phyloP scores from a whole-genome alignment of 2,888 invertebrate genomes.

The Heteromyza rotundicornis region DNA sequence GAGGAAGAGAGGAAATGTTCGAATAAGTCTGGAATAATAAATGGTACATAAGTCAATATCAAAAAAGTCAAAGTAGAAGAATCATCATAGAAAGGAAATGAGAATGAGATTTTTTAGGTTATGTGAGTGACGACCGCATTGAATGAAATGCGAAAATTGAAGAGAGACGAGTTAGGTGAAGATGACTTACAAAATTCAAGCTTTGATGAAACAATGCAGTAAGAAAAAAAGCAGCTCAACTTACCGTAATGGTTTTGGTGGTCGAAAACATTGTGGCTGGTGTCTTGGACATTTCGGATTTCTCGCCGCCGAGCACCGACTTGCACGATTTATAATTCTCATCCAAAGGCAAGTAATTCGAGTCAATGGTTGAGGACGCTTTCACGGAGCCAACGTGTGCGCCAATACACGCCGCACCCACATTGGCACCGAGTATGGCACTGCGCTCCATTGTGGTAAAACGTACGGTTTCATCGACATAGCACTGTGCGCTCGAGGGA shows the following conservation, averaged over 20 bases:
- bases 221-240: too few species aligned
- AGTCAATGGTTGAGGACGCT: conserved; percentile 24
- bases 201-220: too few species aligned
- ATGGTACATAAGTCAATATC: background rate
- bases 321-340: conserved; percentile 52
- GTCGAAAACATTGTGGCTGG: conserved; percentile 37
- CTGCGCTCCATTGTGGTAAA: conserved; percentile 45
- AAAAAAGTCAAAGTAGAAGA: background rate
- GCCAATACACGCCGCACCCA: conserved; percentile 18
- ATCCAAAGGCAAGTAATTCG: conserved; percentile 49
- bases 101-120: too few species aligned
- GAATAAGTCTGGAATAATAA: conserved; percentile 24
- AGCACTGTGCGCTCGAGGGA: conserved; percentile 42
- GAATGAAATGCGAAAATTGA: too few species aligned
- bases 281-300: conserved; percentile 38
- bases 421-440: conserved; percentile 12
- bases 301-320: conserved; percentile 45
- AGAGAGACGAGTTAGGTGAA: too few species aligned
- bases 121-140: too few species aligned
- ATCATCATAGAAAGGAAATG: too few species aligned
- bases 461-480: conserved; percentile 49
- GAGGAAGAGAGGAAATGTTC: conserved; percentile 61
- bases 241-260: conserved; percentile 42
- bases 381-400: background rate
- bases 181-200: too few species aligned